A percentile compares a stretch with the other conserved stretches of the same genome.
Evolutionary conservation across 2,888 invertebrate genomes (phyloP).

Genomic region (Linyphia triangularis): DNA sequence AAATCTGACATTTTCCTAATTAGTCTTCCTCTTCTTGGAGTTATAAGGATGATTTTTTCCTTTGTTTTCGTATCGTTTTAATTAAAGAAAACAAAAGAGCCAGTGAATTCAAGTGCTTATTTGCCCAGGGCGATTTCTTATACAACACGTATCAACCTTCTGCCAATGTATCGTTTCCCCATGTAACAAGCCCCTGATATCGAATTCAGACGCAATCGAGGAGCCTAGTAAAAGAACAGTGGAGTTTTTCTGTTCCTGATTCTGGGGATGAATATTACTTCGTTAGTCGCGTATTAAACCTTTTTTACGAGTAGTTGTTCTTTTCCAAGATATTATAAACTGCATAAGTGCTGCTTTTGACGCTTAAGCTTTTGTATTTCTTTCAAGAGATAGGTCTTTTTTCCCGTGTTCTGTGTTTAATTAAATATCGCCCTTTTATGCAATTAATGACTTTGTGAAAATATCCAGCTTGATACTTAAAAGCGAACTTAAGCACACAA

Average conservation of each 20-base stretch:
- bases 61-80: constrained; percentile 74
- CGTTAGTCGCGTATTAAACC: constrained; percentile 61
- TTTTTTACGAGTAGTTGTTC: constrained; percentile 29
- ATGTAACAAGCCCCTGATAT: neutral
- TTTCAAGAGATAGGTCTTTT: constrained; percentile 52
- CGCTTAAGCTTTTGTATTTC: constrained; percentile 71
- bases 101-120: constrained; percentile 67
- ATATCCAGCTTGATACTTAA: constrained; percentile 72
- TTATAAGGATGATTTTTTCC: constrained; percentile 47
- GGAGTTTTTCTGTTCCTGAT: constrained; percentile 8
- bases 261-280: constrained; percentile 52
- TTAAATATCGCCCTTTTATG: constrained; percentile 74
- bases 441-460: constrained; percentile 73
- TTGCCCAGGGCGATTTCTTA: constrained; percentile 62
- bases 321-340: constrained; percentile 63
- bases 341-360: constrained; percentile 73
- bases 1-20: constrained; percentile 75
- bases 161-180: neutral
- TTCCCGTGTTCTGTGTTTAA: constrained; percentile 59
- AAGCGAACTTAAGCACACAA: constrained; percentile 49
- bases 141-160: neutral
- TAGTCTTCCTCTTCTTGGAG: constrained; percentile 53
- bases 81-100: constrained; percentile 73
- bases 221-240: constrained; percentile 29
- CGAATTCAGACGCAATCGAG: constrained; percentile 7